Conservation (phyloP, 2,797 vertebrate species). For the Erpetoichthys calabaricus region DNA sequence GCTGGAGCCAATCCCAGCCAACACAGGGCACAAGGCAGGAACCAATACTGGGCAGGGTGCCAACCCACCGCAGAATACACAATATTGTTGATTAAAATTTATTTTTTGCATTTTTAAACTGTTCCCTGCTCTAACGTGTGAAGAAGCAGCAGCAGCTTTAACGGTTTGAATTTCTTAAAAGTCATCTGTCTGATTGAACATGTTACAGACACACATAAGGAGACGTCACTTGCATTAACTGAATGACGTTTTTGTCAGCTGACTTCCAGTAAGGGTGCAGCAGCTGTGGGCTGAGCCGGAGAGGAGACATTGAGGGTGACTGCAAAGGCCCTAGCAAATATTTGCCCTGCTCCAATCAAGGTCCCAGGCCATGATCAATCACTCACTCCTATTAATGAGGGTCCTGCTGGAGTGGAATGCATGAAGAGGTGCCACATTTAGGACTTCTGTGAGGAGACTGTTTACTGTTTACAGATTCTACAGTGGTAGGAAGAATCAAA, state of each 20-base stretch:
- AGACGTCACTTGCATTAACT: constrained; percentile 16
- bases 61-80: too few relatives aligned
- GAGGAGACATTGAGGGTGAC: constrained; percentile 4
- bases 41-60: too few relatives aligned
- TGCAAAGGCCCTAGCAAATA: constrained; percentile 14
- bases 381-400: constrained; percentile 2
- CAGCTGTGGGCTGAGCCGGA: neutral
- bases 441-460: constrained; percentile 14
- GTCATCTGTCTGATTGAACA: constrained; percentile 7
- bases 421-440: constrained; percentile 14
- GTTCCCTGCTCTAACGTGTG: too few relatives aligned
- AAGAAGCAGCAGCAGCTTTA: too few relatives aligned
- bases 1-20: too few relatives aligned
- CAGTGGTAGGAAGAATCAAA: constrained; percentile 2
- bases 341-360: constrained; percentile 15
- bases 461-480: neutral
- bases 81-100: too few relatives aligned
- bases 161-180: constrained; percentile 2
- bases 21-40: too few relatives aligned
- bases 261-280: constrained; percentile 7
- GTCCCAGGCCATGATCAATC: constrained; percentile 13
- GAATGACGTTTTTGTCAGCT: constrained; percentile 24
- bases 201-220: constrained; percentile 27
- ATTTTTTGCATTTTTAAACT: too few relatives aligned
- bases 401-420: constrained; percentile 14